These are phyloP conservation scores for Hippocampus guttulatus DNA, from an alignment of 2,113 vertebrate species.

Conservation along the genomic window DNA sequence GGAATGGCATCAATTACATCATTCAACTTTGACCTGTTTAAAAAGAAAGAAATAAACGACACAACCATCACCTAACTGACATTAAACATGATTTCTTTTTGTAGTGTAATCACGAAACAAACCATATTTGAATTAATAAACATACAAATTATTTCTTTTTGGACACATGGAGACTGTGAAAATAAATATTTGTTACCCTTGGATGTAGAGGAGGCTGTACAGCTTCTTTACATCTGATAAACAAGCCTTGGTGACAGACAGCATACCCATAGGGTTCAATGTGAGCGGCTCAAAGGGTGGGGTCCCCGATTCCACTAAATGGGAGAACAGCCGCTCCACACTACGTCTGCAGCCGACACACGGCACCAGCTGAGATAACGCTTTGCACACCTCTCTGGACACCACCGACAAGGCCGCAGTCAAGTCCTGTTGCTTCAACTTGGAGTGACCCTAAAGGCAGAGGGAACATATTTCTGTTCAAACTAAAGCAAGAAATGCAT, in stretches of 20 bases:
- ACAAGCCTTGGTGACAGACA: constrained; percentile 86
- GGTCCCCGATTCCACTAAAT: constrained; percentile 90
- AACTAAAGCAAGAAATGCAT: background rate
- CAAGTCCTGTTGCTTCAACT: constrained; percentile 89
- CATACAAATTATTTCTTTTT: background rate
- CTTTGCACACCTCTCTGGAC: constrained; percentile 84
- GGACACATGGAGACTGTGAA: background rate
- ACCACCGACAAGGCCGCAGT: constrained; percentile 90
- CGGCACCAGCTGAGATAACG: constrained; percentile 89
- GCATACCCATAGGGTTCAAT: constrained; percentile 84
- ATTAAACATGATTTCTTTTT: too few relatives aligned
- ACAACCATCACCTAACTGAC: background rate
- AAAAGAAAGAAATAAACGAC: background rate
- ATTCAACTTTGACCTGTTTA: constrained; percentile 88
- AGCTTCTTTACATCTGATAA: constrained; percentile 89
- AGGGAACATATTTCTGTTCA: constrained; percentile 1
- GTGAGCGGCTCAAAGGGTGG: constrained; percentile 90
- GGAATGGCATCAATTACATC: constrained; percentile 95
- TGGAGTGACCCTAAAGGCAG: constrained; percentile 79
- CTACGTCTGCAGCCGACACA: constrained; percentile 95
- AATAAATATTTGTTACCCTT: constrained; percentile 77
- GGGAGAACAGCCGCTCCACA: constrained; percentile 92
- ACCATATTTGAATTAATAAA: background rate
- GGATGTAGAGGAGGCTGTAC: constrained; percentile 90
- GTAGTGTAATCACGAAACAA: too few relatives aligned